Evolutionary conservation across 2,888 invertebrate genomes (phyloP).

Genomic region (Eledona agricola): DNA sequence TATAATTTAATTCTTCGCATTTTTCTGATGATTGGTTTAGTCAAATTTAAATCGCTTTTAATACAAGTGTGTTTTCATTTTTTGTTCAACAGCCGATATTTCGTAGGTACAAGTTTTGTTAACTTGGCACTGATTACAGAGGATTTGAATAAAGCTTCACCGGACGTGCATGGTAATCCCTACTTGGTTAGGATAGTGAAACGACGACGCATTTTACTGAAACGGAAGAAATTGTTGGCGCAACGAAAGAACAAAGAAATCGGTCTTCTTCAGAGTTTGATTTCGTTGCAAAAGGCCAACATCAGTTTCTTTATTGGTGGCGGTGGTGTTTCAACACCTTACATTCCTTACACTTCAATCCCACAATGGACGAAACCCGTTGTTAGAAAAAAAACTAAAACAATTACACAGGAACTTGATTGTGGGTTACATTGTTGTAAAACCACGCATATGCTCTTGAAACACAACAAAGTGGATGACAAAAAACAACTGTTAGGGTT

Average conservation of each 20-base stretch:
- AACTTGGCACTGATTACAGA: too few relatives aligned
- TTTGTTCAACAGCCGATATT: too few relatives aligned
- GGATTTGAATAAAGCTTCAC: too few relatives aligned
- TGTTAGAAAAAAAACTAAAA: conserved; percentile 3
- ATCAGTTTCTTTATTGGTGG: conserved; percentile 50
- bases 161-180: too few relatives aligned
- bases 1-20: too few relatives aligned
- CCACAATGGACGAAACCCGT: conserved; percentile 4
- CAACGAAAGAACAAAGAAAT: conserved; percentile 8
- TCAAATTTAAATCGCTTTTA: too few relatives aligned
- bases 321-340: conserved; percentile 35
- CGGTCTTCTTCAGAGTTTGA: conserved; percentile 40
- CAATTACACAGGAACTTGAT: conserved; percentile 26
- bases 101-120: too few relatives aligned
- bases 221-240: conserved; percentile 4
- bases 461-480: conserved; percentile 29
- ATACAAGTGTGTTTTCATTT: too few relatives aligned
- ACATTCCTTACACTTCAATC: background rate
- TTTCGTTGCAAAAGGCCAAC: conserved; percentile 44
- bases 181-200: conserved; percentile 7
- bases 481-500: conserved; percentile 43
- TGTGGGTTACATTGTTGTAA: conserved; percentile 36
- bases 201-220: conserved; percentile 9
- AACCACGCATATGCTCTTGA: conserved; percentile 33
- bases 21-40: too few relatives aligned